A percentile compares a stretch with the other conserved stretches of the same genome.
These are phyloP conservation scores for Cataglyphis albicans DNA, from an alignment of 2,888 invertebrate genomes.

Conservation along the genomic window DNA sequence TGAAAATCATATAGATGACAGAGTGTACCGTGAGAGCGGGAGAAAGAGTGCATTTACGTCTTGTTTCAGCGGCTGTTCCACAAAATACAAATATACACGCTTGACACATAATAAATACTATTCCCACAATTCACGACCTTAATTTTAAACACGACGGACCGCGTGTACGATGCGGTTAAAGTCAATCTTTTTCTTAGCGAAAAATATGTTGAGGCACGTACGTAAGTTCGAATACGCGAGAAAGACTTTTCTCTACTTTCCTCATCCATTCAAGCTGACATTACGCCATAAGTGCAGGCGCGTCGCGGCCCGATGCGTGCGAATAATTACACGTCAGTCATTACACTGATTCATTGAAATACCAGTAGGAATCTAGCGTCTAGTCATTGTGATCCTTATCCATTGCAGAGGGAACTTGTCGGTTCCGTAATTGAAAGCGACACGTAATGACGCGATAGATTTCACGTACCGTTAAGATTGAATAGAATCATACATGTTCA, in stretches of 20 bases:
- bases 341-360: slow-evolving; percentile 37
- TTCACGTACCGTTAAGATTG: slow-evolving; percentile 45
- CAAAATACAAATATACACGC: slow-evolving; percentile 1
- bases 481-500: slow-evolving; percentile 52
- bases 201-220: not conserved
- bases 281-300: slow-evolving; percentile 26
- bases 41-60: slow-evolving; percentile 31
- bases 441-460: slow-evolving; percentile 27
- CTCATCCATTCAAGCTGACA: slow-evolving; percentile 20
- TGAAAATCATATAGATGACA: slow-evolving; percentile 50
- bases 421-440: slow-evolving; percentile 52
- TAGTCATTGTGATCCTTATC: slow-evolving; percentile 38
- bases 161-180: not conserved
- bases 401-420: slow-evolving; percentile 28
- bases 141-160: not conserved
- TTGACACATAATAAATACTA: not conserved
- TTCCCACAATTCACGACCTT: slow-evolving; percentile 7
- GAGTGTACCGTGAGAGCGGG: slow-evolving; percentile 38
- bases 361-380: slow-evolving; percentile 4
- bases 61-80: slow-evolving; percentile 5
- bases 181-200: slow-evolving; percentile 1
- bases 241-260: not conserved
- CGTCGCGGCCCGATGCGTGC: slow-evolving; percentile 39
- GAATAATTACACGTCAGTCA: slow-evolving; percentile 44
- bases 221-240: slow-evolving; percentile 3